These are phyloP conservation scores for Bucco capensis DNA, from an alignment of 2,113 vertebrate genomes.

Conservation along the genomic window DNA sequence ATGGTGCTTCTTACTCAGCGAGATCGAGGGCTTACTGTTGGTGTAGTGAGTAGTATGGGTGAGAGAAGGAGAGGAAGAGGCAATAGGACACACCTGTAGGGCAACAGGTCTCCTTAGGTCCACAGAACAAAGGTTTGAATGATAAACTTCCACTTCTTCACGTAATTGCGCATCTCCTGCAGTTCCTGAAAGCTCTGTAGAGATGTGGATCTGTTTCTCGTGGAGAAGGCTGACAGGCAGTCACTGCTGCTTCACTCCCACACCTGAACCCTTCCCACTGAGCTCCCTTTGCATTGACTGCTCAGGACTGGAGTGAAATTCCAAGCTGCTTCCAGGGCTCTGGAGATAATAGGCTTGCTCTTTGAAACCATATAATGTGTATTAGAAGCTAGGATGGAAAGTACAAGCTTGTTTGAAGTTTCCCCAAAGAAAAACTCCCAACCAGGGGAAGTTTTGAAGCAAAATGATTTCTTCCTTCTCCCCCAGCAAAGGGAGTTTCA, in stretches of 20 bases:
- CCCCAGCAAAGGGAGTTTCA: conserved; percentile 24
- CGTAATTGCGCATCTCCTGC: not conserved
- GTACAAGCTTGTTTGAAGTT: conserved; percentile 61
- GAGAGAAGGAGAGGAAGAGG: not conserved
- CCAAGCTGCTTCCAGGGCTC: not conserved
- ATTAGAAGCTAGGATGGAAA: conserved; percentile 46
- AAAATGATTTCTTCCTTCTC: not conserved
- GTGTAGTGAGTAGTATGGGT: accelerated
- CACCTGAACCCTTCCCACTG: accelerated
- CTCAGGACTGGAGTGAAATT: not conserved
- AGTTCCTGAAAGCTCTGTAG: not conserved
- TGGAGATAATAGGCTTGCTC: not conserved
- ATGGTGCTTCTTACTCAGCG: not conserved
- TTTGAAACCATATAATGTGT: not conserved
- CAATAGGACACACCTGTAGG: not conserved
- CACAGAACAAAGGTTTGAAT: not conserved
- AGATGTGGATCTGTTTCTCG: not conserved
- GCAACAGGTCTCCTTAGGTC: not conserved
- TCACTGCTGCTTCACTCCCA: not conserved
- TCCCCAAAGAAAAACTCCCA: conserved; percentile 62
- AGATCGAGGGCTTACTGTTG: not conserved
- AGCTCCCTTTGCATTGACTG: not conserved
- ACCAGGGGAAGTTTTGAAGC: conserved; percentile 51
- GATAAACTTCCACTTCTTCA: not conserved
- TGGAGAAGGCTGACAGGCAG: not conserved